phyloP scores from a whole-genome alignment of 2,888 invertebrate genomes.

The Xylota sylvarum region DNA sequence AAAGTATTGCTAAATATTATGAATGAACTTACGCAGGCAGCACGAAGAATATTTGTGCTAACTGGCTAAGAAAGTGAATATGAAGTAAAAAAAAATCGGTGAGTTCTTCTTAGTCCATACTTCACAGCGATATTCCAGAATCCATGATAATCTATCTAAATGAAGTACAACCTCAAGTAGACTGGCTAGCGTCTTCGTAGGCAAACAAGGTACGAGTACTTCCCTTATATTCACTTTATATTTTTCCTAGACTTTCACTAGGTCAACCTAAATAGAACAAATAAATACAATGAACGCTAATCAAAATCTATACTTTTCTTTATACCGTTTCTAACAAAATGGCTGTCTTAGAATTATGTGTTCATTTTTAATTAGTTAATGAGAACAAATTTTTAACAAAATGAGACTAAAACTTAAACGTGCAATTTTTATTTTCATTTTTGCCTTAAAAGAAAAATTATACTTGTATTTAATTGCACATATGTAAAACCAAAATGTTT shows the following conservation, averaged over 20 bases:
- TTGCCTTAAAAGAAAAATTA: conserved; percentile 16
- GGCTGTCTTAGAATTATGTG: conserved; percentile 59
- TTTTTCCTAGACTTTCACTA: conserved; percentile 13
- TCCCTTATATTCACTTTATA: no score
- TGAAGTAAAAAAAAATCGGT: no score
- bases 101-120: no score
- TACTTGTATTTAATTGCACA: conserved; percentile 37
- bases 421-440: conserved; percentile 56
- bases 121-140: no score
- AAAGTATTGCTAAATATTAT: no score
- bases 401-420: conserved; percentile 33
- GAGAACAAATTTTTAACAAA: conserved; percentile 35
- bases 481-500: neutral
- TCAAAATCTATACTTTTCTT: conserved; percentile 26
- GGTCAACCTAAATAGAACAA: neutral
- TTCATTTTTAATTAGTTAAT: conserved; percentile 51
- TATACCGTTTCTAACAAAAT: conserved; percentile 37
- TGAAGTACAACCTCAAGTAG: no score
- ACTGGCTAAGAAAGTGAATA: no score
- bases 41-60: no score
- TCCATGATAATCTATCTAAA: no score
- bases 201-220: no score
- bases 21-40: no score
- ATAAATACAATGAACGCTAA: conserved; percentile 15
- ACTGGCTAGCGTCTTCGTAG: no score